Conservation (phyloP, 2,888 invertebrate species). For the Halocaridina rubra region DNA sequence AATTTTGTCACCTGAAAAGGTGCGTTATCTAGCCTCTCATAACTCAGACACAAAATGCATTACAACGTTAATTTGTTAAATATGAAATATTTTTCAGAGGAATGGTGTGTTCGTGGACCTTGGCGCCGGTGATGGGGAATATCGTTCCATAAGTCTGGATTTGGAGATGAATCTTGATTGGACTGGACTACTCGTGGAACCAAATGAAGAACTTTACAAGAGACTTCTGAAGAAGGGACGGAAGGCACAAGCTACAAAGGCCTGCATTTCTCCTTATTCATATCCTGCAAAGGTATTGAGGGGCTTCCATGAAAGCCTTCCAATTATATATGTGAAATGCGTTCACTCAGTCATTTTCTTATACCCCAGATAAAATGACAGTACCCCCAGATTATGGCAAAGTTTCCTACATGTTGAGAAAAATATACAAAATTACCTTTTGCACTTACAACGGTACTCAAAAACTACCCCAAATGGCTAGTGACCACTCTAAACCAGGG, state of each 20-base stretch:
- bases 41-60: too few relatives aligned
- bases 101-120: slow-evolving; percentile 54
- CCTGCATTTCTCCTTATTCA: slow-evolving; percentile 55
- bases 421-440: too few relatives aligned
- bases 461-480: not conserved
- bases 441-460: not conserved
- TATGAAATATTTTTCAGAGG: too few relatives aligned
- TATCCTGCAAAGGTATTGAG: slow-evolving; percentile 59
- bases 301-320: too few relatives aligned
- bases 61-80: too few relatives aligned
- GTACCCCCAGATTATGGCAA: too few relatives aligned
- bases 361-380: too few relatives aligned
- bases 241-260: slow-evolving; percentile 34
- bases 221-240: slow-evolving; percentile 44
- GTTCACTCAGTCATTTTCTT: too few relatives aligned
- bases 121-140: slow-evolving; percentile 61
- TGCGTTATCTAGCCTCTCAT: too few relatives aligned
- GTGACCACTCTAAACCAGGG: too few relatives aligned
- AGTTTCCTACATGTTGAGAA: too few relatives aligned
- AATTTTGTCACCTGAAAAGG: too few relatives aligned
- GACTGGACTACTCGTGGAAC: slow-evolving; percentile 60
- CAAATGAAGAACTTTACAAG: slow-evolving; percentile 29
- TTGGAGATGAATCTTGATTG: slow-evolving; percentile 51
- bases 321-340: not conserved
- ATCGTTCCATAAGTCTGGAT: slow-evolving; percentile 38